These are phyloP conservation scores for Sturmia bella DNA, from an alignment of 2,888 invertebrate genomes.

Conservation along the genomic window DNA sequence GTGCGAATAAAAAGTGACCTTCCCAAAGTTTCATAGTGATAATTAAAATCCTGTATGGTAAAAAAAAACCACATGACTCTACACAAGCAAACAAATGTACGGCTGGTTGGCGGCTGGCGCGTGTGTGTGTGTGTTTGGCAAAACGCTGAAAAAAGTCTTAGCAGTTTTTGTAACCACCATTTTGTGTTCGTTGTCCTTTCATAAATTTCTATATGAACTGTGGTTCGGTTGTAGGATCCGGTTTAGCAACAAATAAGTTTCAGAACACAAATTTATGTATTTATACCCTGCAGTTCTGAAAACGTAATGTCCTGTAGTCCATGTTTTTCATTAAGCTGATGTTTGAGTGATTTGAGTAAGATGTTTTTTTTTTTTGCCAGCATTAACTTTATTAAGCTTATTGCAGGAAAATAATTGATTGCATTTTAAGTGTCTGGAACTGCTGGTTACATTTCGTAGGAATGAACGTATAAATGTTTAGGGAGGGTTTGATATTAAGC, in stretches of 20 bases:
- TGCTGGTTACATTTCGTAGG: too few relatives aligned
- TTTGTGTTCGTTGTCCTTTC: background rate
- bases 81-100: background rate
- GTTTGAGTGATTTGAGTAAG: too few relatives aligned
- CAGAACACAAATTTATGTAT: background rate
- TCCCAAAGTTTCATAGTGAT: background rate
- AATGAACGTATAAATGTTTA: too few relatives aligned
- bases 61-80: background rate
- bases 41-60: conserved; percentile 23
- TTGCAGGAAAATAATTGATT: too few relatives aligned
- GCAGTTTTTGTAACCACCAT: conserved; percentile 12
- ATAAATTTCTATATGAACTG: conserved; percentile 9
- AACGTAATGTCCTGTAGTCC: background rate
- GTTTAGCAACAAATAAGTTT: background rate
- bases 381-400: too few relatives aligned
- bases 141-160: conserved; percentile 11
- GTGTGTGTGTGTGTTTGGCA: background rate
- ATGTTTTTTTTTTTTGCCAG: too few relatives aligned
- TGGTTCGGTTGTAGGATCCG: conserved; percentile 1
- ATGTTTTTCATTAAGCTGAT: too few relatives aligned
- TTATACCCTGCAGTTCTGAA: conserved; percentile 8
- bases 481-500: too few relatives aligned
- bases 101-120: background rate
- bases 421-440: too few relatives aligned
- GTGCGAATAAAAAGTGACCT: background rate